Conservation (phyloP, 1,140 invertebrate species). For the Belonocnema kinseyi region DNA sequence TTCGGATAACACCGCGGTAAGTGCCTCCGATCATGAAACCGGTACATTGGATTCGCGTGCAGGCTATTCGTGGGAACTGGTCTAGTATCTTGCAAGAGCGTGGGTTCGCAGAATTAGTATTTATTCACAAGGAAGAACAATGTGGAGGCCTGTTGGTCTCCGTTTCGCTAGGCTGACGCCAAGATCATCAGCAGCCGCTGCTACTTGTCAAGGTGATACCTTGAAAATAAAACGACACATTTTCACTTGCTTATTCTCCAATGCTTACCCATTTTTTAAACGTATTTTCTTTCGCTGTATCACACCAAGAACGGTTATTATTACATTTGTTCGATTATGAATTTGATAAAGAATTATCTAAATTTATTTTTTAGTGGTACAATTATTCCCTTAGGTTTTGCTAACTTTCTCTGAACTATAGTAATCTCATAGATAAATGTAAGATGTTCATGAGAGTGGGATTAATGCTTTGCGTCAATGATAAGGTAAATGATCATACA, state of each 20-base stretch:
- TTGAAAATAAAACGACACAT: slow-evolving; percentile 50
- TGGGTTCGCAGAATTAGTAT: slow-evolving; percentile 65
- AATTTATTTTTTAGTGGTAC: background rate
- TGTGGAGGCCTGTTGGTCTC: slow-evolving; percentile 61
- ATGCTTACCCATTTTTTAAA: slow-evolving; percentile 36
- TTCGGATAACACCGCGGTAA: slow-evolving; percentile 49
- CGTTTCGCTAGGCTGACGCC: slow-evolving; percentile 64
- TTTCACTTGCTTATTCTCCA: slow-evolving; percentile 44
- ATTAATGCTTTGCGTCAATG: slow-evolving; percentile 25
- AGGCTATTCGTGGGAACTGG: slow-evolving; percentile 67
- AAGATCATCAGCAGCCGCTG: slow-evolving; percentile 64
- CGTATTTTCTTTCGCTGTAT: slow-evolving; percentile 39
- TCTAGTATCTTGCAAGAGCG: slow-evolving; percentile 68
- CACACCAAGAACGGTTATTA: slow-evolving; percentile 41
- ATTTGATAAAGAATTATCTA: slow-evolving; percentile 14
- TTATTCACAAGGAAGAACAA: slow-evolving; percentile 67
- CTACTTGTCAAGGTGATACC: slow-evolving; percentile 54
- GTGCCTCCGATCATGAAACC: slow-evolving; percentile 50
- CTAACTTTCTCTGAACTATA: too few relatives aligned
- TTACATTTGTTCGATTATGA: slow-evolving; percentile 19
- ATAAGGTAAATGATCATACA: slow-evolving; percentile 44
- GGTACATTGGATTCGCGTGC: slow-evolving; percentile 68
- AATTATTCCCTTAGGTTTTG: too few relatives aligned
- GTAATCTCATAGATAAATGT: too few relatives aligned
- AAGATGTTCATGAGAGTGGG: slow-evolving; percentile 33